Base-by-base conservation (phyloP, 2,797 vertebrate genomes). In the Tamandua tetradactyla region DNA sequence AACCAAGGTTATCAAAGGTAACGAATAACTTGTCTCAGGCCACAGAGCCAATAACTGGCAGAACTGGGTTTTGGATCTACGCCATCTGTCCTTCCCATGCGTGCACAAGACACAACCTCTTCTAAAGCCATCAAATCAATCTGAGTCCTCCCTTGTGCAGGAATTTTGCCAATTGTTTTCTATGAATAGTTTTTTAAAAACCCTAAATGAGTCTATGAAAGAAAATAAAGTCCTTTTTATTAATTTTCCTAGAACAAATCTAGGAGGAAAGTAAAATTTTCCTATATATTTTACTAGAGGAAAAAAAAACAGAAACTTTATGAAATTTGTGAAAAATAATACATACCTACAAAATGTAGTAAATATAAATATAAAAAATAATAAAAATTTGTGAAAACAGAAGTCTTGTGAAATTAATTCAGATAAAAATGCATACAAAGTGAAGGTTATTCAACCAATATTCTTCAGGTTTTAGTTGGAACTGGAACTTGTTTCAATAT, bases 241-340 rank as follows among this genome's bases (percentile, higher is more conserved):
- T 94, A 87, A 27, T 81, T 85, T 7, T 0, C 35, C 49, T 15
- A 1, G 80, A 94, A 87, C 55, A 95, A 86, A 94, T 83, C 59
- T 59, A 59, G n/a, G 35, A 93, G 71, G 68, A 89, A 94, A 94
- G 90, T 62, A 81, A 92, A 95, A 69, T 20, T n/a, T 93, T 20
- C 42, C 44, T 11, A 32, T 35, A 40, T 64, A 84, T 62, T 94
- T 89, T 78, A 76, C 61, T 82, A 91, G 10, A 88, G 37, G 18
- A 91, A 64, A 18, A 40, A 71, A 93, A 93, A 81, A 52, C 5
- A 37, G 61, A 62, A 96, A 93, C 76, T 37, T 66, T 62, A 78
- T 40, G 49, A 68, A 87, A 81, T 69, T 10, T 64, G 25, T 75
- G 40, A 64, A 68, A 80, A 72, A 93, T 32, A 40, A 69, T 27